Percentiles rank a stretch among this genome's conserved stretches.
These are phyloP conservation scores for Cremastinae sp. DNA, from an alignment of 2,888 invertebrate genomes.

Conservation along the genomic window DNA sequence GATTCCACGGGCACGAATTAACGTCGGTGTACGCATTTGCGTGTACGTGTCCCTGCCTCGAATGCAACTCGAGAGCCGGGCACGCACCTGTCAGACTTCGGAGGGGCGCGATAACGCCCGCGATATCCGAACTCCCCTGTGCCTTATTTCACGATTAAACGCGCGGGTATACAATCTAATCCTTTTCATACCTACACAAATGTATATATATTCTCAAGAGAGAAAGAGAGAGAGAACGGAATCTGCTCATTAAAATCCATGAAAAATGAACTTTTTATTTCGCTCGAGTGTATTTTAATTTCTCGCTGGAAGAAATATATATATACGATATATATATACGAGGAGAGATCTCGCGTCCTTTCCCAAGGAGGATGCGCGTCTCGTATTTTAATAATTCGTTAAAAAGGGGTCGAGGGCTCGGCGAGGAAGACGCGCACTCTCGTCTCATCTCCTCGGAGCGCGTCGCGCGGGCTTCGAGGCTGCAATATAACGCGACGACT, in stretches of 20 bases:
- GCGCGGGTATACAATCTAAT: not conserved
- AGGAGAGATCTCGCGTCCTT: no score
- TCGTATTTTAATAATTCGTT: no score
- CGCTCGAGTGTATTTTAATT: no score
- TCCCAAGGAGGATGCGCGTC: no score
- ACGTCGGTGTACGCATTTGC: not conserved
- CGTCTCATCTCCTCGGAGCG: slow-evolving; percentile 23
- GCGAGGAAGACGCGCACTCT: not conserved
- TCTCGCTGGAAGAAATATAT: no score
- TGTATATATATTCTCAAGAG: not conserved
- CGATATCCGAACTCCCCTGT: slow-evolving; percentile 45
- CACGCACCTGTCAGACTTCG: slow-evolving; percentile 38
- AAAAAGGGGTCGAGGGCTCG: no score
- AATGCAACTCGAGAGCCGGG: slow-evolving; percentile 48
- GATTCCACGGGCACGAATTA: no score
- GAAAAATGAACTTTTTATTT: no score
- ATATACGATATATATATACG: no score
- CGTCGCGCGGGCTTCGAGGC: slow-evolving; percentile 43
- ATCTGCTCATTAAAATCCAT: no score
- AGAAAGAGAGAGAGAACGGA: no score
- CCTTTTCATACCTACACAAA: slow-evolving; percentile 2
- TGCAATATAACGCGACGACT: slow-evolving; percentile 40
- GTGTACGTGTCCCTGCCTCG: slow-evolving; percentile 10
- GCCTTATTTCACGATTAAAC: slow-evolving; percentile 34
- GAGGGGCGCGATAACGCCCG: slow-evolving; percentile 48